Evolutionary conservation across 2,113 vertebrate genomes (phyloP), one percentile per base, ranked within the genome.

Genomic region (Maylandia zebra): DNA sequence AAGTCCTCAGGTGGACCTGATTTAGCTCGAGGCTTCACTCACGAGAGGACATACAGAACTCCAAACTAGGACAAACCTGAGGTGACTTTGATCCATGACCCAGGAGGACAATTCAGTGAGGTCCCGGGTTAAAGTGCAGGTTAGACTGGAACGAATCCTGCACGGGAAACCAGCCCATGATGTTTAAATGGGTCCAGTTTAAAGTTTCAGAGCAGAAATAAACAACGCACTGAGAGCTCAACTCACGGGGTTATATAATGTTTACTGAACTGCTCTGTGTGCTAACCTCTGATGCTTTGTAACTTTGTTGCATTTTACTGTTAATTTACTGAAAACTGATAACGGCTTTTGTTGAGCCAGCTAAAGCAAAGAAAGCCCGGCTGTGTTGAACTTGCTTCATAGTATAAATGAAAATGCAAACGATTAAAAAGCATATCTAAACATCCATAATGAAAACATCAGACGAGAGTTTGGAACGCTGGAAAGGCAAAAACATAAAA

Each of bases 401-500:
- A 34, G 30, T 4, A 0, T 34, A 19, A 64, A 10, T 30, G 56
- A 30, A 24, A 66, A 24, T 71, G 66, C 36, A 9, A 4, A 41
- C n/a, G 2, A 30, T 59, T 8, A 30, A 59, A 32, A 32, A 32
- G 11, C 5, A 10, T 3, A 3, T 74, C 8, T 16, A 14, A 45
- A 27, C 36, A 43, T 14, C 36, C 36, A 41, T 7, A 0, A 64
- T 64, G 59, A 11, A 0, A 64, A 64, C 30, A 64, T 34, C 30
- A 64, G 16, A 19, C 16, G 0, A 27, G n/a, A 43, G 66, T 71
- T 16, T 71, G 38, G 66, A 43, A 6, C 3, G 2, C 24, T 6
- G 66, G 34, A 43, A 71, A 43, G 0, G n/a, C 12, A 69, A 43
- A 22, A 69, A 14, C n/a, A 24, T 69, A 0, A 69, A 41, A 71